phyloP scores from a whole-genome alignment of 2,888 invertebrate species.

The Ischnura elegans region DNA sequence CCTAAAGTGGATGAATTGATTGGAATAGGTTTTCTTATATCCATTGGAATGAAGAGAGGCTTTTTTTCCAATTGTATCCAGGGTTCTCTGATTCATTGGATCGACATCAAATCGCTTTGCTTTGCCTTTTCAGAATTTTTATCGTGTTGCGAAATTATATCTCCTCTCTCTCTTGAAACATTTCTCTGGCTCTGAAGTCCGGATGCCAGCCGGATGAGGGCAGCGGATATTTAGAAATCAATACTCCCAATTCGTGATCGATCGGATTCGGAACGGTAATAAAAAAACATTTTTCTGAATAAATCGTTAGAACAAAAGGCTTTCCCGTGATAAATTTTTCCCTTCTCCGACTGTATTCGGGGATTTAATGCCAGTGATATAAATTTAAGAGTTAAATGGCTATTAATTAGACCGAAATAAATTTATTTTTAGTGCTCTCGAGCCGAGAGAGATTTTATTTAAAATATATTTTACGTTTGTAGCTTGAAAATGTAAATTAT shows the following conservation, averaged over 20 bases:
- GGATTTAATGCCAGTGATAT: not conserved
- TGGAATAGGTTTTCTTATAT: not conserved
- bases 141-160: conserved; percentile 6
- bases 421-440: not conserved
- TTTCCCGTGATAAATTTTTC: not conserved
- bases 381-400: not conserved
- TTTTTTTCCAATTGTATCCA: too few species aligned
- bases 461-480: not conserved
- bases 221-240: not conserved
- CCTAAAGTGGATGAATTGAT: not conserved
- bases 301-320: not conserved
- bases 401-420: conserved; percentile 8
- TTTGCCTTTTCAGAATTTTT: not conserved
- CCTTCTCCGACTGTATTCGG: not conserved
- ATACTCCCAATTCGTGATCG: not conserved
- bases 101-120: not conserved
- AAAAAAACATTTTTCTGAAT: not conserved
- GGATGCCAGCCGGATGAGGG: not conserved
- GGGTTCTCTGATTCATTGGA: not conserved
- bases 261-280: not conserved
- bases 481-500: not conserved
- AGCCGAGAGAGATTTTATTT: not conserved
- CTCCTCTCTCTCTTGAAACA: not conserved
- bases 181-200: not conserved
- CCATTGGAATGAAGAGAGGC: not conserved